Evolutionary conservation across 2,113 vertebrate species (phyloP).

Genomic region (Silurus glanis): DNA sequence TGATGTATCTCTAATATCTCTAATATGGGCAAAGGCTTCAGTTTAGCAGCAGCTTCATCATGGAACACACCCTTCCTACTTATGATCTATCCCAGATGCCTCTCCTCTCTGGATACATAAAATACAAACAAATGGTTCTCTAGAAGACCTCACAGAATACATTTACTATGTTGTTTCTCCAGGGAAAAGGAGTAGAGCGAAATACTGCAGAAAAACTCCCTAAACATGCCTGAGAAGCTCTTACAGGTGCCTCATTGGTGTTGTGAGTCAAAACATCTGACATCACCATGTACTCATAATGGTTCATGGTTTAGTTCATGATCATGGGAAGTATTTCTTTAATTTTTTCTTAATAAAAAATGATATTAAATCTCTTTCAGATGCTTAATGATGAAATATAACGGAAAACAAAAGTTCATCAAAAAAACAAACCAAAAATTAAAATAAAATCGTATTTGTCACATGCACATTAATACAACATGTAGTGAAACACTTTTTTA

Average conservation of each 20-base stretch:
- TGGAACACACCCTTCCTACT: background rate
- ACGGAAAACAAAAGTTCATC: too few relatives aligned
- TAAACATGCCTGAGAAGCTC: background rate
- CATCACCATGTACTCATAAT: background rate
- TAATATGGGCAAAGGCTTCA: background rate
- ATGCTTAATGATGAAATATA: too few relatives aligned
- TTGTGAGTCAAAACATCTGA: background rate
- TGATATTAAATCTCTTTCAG: too few relatives aligned
- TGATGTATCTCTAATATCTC: background rate
- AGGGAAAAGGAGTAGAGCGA: background rate
- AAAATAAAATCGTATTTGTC: too few relatives aligned
- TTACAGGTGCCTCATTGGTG: background rate
- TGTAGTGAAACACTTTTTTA: too few relatives aligned
- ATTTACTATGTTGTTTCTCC: background rate
- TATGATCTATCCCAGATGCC: background rate
- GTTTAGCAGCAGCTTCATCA: background rate
- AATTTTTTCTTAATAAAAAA: too few relatives aligned
- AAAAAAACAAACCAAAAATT: too few relatives aligned
- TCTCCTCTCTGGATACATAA: background rate
- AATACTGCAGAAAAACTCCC: background rate
- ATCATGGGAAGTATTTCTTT: background rate
- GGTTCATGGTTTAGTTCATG: background rate
- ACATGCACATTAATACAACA: too few relatives aligned
- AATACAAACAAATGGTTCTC: background rate
- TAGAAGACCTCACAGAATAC: background rate